A percentile compares a stretch with the other conserved stretches of the same genome.
Conservation (phyloP, 1,140 invertebrate genomes). For the Drosophila obscura region DNA sequence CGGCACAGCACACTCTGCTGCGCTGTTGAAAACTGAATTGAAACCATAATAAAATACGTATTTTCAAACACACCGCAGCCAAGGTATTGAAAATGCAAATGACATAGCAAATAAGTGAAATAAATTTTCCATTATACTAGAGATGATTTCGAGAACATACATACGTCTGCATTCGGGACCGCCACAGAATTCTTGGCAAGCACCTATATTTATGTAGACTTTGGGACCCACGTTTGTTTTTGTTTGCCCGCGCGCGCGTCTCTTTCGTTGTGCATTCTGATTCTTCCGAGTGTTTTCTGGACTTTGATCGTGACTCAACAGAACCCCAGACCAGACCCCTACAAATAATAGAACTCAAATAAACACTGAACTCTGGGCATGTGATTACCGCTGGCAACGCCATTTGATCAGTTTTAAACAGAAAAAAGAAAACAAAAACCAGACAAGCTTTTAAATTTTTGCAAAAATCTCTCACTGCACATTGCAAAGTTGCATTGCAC, state of each 20-base stretch:
- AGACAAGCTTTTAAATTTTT: no score
- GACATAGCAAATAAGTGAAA: no score
- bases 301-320: slow-evolving; percentile 79
- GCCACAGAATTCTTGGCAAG: slow-evolving; percentile 60
- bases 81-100: no score
- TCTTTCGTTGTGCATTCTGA: slow-evolving; percentile 24
- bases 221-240: slow-evolving; percentile 50
- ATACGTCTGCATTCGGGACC: slow-evolving; percentile 22
- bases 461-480: no score
- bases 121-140: slow-evolving; percentile 79
- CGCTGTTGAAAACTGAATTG: slow-evolving; percentile 52
- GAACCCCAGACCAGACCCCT: slow-evolving; percentile 41
- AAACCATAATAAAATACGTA: slow-evolving; percentile 2
- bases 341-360: slow-evolving; percentile 38
- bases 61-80: slow-evolving; percentile 8
- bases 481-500: no score
- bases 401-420: no score
- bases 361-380: slow-evolving; percentile 35
- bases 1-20: slow-evolving; percentile 20
- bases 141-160: slow-evolving; percentile 37
- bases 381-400: no score
- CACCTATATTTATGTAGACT: slow-evolving; percentile 50
- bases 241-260: slow-evolving; percentile 31
- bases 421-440: no score
- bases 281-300: slow-evolving; percentile 48